Conservation (phyloP, 2,888 invertebrate species). For the Phortica okadai region DNA sequence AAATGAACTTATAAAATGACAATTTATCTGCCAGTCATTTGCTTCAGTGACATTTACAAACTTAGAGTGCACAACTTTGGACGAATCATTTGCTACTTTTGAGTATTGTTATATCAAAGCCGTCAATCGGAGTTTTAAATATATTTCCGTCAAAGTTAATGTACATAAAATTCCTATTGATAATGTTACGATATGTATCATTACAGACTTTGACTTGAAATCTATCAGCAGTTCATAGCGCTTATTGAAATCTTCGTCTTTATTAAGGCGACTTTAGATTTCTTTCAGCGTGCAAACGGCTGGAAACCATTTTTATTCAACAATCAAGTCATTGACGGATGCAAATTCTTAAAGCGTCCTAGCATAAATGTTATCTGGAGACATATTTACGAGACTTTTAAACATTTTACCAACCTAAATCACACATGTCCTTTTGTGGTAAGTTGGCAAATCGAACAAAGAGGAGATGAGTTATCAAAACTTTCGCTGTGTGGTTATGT, state of each 20-base stretch:
- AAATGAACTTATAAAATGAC: too few species aligned
- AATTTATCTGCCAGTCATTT: too few species aligned
- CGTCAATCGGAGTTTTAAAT: constrained; percentile 25
- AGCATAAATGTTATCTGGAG: background rate
- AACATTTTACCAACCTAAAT: constrained; percentile 15
- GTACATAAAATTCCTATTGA: background rate
- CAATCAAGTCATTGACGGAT: background rate
- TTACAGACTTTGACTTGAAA: too few species aligned
- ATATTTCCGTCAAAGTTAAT: constrained; percentile 11
- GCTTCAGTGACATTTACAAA: too few species aligned
- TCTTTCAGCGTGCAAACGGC: constrained; percentile 23
- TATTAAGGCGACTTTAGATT: background rate
- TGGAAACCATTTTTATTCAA: constrained; percentile 18
- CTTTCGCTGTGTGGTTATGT: too few species aligned
- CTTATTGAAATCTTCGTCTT: background rate
- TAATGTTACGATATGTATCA: constrained; percentile 15
- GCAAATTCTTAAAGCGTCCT: background rate
- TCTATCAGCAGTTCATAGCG: too few species aligned
- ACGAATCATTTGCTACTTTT: background rate
- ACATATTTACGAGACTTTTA: constrained; percentile 4
- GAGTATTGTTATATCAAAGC: constrained; percentile 33
- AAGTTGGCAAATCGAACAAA: too few species aligned
- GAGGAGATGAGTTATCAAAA: too few species aligned
- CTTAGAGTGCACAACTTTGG: constrained; percentile 5
- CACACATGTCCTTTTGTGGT: constrained; percentile 28